Evolutionary conservation across 2,888 invertebrate species (phyloP).

Genomic region (Agapetus fuscipes): DNA sequence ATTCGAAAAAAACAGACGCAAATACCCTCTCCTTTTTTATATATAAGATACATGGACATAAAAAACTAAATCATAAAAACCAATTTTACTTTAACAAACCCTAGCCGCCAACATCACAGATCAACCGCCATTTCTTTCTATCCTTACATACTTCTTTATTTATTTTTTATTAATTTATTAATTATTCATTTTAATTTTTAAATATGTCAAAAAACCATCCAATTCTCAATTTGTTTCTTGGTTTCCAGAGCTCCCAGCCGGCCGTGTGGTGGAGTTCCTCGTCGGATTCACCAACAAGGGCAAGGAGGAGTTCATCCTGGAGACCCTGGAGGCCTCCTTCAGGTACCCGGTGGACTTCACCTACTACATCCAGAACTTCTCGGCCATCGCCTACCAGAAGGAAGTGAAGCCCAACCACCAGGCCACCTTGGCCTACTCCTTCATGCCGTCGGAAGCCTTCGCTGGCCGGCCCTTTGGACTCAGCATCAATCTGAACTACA

Average conservation of each 20-base stretch:
- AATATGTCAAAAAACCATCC: no score
- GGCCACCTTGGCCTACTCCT: conserved; percentile 90
- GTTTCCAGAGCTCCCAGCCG: conserved; percentile 78
- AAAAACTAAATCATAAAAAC: no score
- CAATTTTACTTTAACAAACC: no score
- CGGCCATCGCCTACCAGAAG: conserved; percentile 77
- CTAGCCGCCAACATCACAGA: no score
- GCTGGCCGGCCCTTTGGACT: conserved; percentile 95
- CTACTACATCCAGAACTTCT: conserved; percentile 97
- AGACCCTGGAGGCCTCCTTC: conserved; percentile 94
- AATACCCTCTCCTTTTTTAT: no score
- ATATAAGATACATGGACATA: no score
- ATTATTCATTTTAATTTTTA: no score
- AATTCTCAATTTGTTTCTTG: no score
- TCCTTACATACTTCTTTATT: no score
- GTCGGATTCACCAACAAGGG: conserved; percentile 97
- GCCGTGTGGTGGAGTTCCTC: conserved; percentile 85
- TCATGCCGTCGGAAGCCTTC: conserved; percentile 92
- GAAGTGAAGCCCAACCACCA: conserved; percentile 86
- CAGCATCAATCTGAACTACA: conserved; percentile 85
- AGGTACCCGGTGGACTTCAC: conserved; percentile 98
- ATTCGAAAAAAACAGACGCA: no score
- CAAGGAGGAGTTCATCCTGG: conserved; percentile 79
- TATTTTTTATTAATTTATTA: no score
- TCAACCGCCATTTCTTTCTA: no score